Evolutionary conservation across 2,888 invertebrate genomes (phyloP).

Genomic region (Ariolimax columbianus): DNA sequence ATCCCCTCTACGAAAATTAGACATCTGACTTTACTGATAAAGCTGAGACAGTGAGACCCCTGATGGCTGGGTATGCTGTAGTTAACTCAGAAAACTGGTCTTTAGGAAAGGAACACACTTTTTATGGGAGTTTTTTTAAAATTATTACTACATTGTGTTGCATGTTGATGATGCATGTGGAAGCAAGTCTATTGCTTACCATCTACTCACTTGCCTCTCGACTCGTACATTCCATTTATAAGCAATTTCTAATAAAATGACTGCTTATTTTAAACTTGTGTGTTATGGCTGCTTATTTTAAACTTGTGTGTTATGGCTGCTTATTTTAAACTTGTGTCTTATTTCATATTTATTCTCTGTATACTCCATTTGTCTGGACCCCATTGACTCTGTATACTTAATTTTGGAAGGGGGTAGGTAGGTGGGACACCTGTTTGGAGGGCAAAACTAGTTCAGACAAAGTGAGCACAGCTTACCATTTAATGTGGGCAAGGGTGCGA

Average conservation of each 20-base stretch:
- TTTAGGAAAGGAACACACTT: background rate
- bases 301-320: background rate
- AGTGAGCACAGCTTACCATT: too few species aligned
- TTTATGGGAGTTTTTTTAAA: background rate
- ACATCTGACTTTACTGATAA: too few species aligned
- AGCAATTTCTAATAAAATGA: slow-evolving; percentile 29
- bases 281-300: background rate
- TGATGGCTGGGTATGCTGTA: background rate
- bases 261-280: background rate
- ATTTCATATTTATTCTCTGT: too few species aligned
- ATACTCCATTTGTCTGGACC: too few species aligned
- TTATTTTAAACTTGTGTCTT: too few species aligned
- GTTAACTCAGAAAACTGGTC: background rate
- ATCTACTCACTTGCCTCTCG: background rate
- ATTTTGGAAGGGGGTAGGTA: too few species aligned
- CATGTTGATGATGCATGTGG: background rate
- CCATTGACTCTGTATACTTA: too few species aligned
- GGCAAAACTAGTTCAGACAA: too few species aligned
- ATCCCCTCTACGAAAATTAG: too few species aligned
- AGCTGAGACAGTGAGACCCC: too few species aligned
- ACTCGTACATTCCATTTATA: slow-evolving; percentile 29
- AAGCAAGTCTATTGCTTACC: background rate
- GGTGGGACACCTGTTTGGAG: too few species aligned
- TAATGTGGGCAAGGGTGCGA: too few species aligned
- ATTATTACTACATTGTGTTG: background rate